Evolutionary conservation across 2,888 invertebrate species (phyloP).

Genomic region (Archips crataeganus): DNA sequence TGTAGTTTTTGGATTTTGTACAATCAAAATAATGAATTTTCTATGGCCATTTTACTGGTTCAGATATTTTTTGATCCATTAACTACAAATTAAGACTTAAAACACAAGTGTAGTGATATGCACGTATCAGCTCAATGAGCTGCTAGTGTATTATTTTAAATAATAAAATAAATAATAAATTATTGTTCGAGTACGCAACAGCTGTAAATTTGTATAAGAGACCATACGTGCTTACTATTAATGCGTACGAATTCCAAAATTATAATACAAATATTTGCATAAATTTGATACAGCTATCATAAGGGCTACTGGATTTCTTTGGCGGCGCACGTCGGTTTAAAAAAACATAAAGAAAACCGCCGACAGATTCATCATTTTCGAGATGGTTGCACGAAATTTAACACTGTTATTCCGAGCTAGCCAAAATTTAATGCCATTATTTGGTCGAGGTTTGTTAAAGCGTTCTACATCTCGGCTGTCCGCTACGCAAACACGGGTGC

Average conservation of each 20-base stretch:
- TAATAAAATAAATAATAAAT: no score
- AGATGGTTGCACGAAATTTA: constrained; percentile 78
- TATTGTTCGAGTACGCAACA: constrained; percentile 1
- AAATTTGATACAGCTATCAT: constrained; percentile 27
- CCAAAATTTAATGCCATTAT: constrained; percentile 76
- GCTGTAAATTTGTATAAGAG: constrained; percentile 7
- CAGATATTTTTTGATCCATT: neutral
- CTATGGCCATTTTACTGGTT: neutral
- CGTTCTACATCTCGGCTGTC: constrained; percentile 67
- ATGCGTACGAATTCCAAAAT: constrained; percentile 10
- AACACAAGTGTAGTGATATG: no score
- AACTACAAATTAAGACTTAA: neutral
- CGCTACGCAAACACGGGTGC: constrained; percentile 78
- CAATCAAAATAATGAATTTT: no score
- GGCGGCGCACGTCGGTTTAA: constrained; percentile 44
- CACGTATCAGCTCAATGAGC: no score
- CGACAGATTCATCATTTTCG: constrained; percentile 78
- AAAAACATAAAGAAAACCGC: constrained; percentile 62
- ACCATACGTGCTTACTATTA: constrained; percentile 26
- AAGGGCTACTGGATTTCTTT: constrained; percentile 32
- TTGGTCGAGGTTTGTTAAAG: constrained; percentile 62
- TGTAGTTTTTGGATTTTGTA: no score
- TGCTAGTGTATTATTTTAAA: no score
- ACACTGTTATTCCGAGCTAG: constrained; percentile 76
- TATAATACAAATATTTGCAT: constrained; percentile 37